Conservation (phyloP, 1,140 invertebrate genomes). For the Drosophila mayri region DNA sequence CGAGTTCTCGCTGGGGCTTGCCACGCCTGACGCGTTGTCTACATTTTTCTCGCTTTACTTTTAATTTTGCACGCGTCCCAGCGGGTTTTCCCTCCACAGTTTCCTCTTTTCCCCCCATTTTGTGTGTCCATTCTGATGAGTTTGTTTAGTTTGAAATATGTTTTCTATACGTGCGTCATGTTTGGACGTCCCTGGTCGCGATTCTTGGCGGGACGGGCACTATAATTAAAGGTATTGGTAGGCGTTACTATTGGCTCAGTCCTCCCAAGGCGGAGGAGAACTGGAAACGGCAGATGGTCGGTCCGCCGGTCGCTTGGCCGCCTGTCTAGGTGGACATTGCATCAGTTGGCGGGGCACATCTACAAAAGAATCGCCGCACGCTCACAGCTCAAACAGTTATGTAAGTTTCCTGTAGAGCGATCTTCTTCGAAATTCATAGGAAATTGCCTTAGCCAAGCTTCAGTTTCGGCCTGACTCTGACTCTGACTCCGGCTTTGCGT, state of each 20-base stretch:
- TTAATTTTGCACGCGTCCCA: constrained; percentile 80
- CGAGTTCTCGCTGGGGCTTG: constrained; percentile 12
- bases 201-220: constrained; percentile 56
- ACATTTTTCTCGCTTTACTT: constrained; percentile 78
- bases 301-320: not conserved
- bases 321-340: constrained; percentile 55
- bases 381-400: constrained; percentile 46
- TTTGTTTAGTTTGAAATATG: constrained; percentile 84
- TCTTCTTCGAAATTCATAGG: constrained; percentile 39
- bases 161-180: constrained; percentile 83
- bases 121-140: constrained; percentile 68
- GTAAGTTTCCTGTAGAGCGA: constrained; percentile 42
- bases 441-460: constrained; percentile 28
- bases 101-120: constrained; percentile 6
- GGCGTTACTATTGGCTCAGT: constrained; percentile 81
- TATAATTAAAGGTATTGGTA: constrained; percentile 83
- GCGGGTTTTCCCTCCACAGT: constrained; percentile 36
- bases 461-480: constrained; percentile 25
- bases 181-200: constrained; percentile 54
- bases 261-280: constrained; percentile 3
- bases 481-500: not conserved
- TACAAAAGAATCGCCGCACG: constrained; percentile 51
- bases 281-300: constrained; percentile 34
- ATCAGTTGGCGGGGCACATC: constrained; percentile 34
- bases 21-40: constrained; percentile 49